Percentiles rank a stretch among this genome's conserved stretches.
These are phyloP conservation scores for Ommatoiulus sabulosus DNA, from an alignment of 2,888 invertebrate species.

Conservation along the genomic window DNA sequence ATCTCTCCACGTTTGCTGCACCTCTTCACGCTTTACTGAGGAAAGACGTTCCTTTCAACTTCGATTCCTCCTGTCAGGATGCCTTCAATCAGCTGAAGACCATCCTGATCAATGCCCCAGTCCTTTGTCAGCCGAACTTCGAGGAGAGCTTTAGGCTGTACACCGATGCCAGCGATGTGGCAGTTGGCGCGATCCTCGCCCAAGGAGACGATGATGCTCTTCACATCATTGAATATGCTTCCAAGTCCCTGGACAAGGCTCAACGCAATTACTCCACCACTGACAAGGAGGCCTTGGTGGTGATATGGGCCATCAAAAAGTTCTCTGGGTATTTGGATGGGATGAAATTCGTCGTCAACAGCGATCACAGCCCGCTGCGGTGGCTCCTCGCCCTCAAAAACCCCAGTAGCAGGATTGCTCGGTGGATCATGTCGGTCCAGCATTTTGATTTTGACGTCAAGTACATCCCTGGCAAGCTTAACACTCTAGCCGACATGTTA, in stretches of 20 bases:
- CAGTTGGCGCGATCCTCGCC: neutral
- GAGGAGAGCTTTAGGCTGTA: too few relatives aligned
- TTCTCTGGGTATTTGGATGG: too few relatives aligned
- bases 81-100: neutral
- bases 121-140: too few relatives aligned
- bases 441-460: neutral
- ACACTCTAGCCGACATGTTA: neutral
- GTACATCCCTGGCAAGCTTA: neutral
- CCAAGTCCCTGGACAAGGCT: neutral
- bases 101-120: neutral
- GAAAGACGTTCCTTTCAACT: neutral
- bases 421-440: neutral
- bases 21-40: neutral
- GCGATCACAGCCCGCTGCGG: neutral
- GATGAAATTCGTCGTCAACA: neutral
- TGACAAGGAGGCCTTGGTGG: too few relatives aligned
- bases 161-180: neutral
- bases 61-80: neutral
- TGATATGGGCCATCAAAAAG: too few relatives aligned
- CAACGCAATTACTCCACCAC: too few relatives aligned
- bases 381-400: neutral
- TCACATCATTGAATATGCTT: neutral
- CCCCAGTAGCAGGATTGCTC: neutral
- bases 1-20: neutral
- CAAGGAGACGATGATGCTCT: neutral